These are phyloP conservation scores for Antigone vipio DNA, from an alignment of 2,113 vertebrate genomes.

Conservation along the genomic window DNA sequence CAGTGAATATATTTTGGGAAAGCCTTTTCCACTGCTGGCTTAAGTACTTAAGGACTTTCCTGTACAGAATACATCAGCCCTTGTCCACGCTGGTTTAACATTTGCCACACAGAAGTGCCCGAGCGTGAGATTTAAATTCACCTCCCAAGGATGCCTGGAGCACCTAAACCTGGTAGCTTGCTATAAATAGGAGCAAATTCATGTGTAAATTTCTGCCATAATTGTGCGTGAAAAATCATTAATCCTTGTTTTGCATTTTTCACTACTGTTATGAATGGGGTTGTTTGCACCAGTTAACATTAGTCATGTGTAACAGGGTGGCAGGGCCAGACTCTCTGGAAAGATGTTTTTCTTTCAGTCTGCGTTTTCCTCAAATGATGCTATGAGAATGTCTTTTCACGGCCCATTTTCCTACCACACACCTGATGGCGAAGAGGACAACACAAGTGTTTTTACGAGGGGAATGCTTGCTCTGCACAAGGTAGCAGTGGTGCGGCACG, in stretches of 20 bases:
- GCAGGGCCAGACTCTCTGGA: neutral
- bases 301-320: neutral
- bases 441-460: rapidly evolving
- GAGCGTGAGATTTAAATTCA: neutral
- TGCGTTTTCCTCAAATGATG: neutral
- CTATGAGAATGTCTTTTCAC: neutral
- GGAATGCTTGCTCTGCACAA: neutral
- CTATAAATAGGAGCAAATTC: neutral
- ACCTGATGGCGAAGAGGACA: neutral
- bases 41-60: neutral
- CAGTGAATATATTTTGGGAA: neutral
- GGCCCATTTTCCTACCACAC: rapidly evolving
- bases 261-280: neutral
- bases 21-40: neutral
- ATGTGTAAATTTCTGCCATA: neutral
- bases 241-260: neutral
- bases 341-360: neutral
- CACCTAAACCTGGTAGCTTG: neutral
- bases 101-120: neutral
- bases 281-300: neutral
- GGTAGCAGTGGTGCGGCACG: neutral
- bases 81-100: neutral
- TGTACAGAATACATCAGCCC: neutral
- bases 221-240: neutral
- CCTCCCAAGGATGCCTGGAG: neutral